These are phyloP conservation scores for Microtus oregoni DNA, from an alignment of 2,113 vertebrate species.

Conservation along the genomic window DNA sequence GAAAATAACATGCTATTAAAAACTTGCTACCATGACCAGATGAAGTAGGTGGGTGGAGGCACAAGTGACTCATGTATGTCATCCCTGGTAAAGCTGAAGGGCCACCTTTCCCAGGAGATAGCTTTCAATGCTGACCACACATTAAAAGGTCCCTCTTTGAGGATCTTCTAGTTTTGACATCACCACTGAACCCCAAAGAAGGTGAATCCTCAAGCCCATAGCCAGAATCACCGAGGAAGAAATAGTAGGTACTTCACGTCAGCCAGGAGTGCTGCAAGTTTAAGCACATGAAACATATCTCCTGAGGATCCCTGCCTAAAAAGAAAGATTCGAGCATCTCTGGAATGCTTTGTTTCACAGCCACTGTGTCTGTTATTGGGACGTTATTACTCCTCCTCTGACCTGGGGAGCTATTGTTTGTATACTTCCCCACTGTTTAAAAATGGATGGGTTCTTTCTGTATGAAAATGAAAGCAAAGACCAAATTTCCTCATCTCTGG, in stretches of 20 bases:
- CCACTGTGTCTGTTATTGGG: too few relatives aligned
- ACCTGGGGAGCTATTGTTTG: not conserved
- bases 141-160: not conserved
- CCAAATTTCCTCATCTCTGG: not conserved
- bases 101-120: not conserved
- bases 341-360: not conserved
- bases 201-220: not conserved
- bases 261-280: not conserved
- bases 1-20: not conserved
- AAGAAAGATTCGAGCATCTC: not conserved
- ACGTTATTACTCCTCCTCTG: not conserved
- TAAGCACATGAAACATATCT: not conserved
- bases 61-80: rapidly evolving
- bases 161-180: not conserved
- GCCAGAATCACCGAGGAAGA: not conserved
- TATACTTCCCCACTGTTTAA: not conserved
- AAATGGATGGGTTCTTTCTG: not conserved
- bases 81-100: not conserved
- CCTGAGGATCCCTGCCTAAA: not conserved
- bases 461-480: not conserved
- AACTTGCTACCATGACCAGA: not conserved
- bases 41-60: not conserved
- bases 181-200: not conserved
- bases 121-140: too few relatives aligned
- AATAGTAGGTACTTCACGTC: not conserved